These are phyloP conservation scores for Cheilosia soror DNA, from an alignment of 2,888 invertebrate species.

Conservation along the genomic window DNA sequence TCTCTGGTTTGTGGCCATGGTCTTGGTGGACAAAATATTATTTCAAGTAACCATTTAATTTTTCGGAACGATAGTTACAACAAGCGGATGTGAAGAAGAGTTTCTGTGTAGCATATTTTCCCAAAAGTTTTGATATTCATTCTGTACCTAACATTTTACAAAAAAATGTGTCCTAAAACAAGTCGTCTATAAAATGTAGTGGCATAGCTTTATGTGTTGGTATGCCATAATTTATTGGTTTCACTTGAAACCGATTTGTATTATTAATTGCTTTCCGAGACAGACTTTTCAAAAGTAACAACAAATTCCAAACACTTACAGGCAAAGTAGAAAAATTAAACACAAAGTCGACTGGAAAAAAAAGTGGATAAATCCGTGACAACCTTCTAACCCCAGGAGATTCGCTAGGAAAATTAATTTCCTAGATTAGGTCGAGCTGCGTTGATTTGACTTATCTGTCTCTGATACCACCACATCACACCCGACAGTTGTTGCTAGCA, in stretches of 20 bases:
- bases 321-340: neutral
- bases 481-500: conserved; percentile 4
- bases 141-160: too few species aligned
- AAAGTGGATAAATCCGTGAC: conserved; percentile 12
- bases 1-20: too few species aligned
- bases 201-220: too few species aligned
- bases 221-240: too few species aligned
- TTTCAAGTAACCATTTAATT: too few species aligned
- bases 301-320: neutral
- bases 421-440: conserved; percentile 56
- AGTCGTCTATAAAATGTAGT: too few species aligned
- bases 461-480: conserved; percentile 19
- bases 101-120: too few species aligned
- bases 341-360: conserved; percentile 1
- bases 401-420: conserved; percentile 64
- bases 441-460: conserved; percentile 61
- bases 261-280: conserved; percentile 1
- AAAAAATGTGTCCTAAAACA: too few species aligned
- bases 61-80: too few species aligned
- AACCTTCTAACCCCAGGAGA: conserved; percentile 45
- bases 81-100: too few species aligned
- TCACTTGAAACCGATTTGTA: neutral
- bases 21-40: too few species aligned
- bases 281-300: neutral
- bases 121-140: too few species aligned